These are phyloP conservation scores for Otolemur garnettii DNA, from an alignment of 2,113 vertebrate genomes.

Conservation along the genomic window DNA sequence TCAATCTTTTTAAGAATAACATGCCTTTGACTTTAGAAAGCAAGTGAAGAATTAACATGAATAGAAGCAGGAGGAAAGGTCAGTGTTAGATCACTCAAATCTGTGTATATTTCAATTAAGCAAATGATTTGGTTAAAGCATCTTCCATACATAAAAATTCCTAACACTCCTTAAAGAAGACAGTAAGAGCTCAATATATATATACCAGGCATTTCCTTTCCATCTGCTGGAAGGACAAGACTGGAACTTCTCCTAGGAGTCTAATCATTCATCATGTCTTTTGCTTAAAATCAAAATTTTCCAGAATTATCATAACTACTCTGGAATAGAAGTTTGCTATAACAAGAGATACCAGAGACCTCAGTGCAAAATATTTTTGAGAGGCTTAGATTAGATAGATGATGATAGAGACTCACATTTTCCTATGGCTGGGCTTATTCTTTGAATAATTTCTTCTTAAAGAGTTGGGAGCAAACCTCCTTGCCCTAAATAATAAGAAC, in stretches of 20 bases:
- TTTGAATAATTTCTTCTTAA: constrained; percentile 64
- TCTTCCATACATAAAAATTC: not conserved
- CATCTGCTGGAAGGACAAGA: not conserved
- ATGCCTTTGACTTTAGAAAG: constrained; percentile 26
- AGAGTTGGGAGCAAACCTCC: not conserved
- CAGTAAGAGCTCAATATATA: not conserved
- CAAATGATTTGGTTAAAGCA: not conserved
- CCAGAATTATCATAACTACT: constrained; percentile 2
- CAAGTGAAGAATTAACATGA: constrained; percentile 33
- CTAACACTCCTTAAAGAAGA: not conserved
- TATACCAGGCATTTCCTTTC: not conserved
- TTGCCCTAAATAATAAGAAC: not conserved
- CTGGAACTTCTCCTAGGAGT: not conserved
- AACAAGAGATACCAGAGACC: not conserved
- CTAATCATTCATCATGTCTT: not conserved
- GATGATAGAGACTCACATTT: not conserved
- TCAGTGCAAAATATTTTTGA: not conserved
- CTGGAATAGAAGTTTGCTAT: constrained; percentile 28
- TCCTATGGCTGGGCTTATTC: constrained; percentile 9
- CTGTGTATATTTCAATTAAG: not conserved
- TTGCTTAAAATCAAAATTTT: constrained; percentile 47
- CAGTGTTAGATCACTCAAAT: not conserved
- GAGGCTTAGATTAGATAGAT: not conserved
- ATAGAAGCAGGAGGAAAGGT: constrained; percentile 12
- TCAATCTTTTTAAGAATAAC: not conserved